Evolutionary conservation across 1,140 invertebrate species (phyloP).

Genomic region (Macrobrachium rosenbergii): DNA sequence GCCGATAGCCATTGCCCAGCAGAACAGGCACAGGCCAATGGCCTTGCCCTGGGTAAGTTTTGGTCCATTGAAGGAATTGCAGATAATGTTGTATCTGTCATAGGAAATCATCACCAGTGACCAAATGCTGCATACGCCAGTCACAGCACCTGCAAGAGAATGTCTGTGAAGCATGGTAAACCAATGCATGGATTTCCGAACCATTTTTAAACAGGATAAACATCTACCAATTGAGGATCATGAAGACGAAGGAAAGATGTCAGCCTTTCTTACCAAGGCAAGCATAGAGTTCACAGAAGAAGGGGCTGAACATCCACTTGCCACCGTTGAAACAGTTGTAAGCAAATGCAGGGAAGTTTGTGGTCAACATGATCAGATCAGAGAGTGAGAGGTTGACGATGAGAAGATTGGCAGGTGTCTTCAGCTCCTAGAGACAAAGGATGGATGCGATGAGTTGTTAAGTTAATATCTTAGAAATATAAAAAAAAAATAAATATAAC

Average conservation of each 20-base stretch:
- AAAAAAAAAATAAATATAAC: background rate
- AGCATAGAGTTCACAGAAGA: constrained; percentile 86
- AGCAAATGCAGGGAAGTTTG: constrained; percentile 82
- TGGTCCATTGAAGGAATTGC: constrained; percentile 66
- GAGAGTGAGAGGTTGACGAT: constrained; percentile 89
- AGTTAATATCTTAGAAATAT: background rate
- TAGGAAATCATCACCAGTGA: constrained; percentile 68
- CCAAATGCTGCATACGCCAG: constrained; percentile 67
- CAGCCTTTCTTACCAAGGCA: constrained; percentile 75
- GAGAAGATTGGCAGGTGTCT: constrained; percentile 86
- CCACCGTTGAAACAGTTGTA: constrained; percentile 79
- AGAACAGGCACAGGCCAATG: constrained; percentile 65
- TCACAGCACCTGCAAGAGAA: constrained; percentile 65
- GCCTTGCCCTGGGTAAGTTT: constrained; percentile 67
- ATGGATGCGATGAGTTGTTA: constrained; percentile 85
- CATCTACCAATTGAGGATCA: background rate
- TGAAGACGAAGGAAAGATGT: background rate
- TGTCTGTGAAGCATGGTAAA: background rate
- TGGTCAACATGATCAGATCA: constrained; percentile 81
- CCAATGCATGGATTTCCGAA: background rate
- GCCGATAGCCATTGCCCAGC: constrained; percentile 67
- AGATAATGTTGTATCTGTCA: constrained; percentile 69
- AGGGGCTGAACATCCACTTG: constrained; percentile 73
- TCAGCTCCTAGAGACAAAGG: constrained; percentile 84
- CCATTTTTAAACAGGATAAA: background rate